Conservation (phyloP, 2,797 vertebrate genomes). For the Cyclopterus lumpus region DNA sequence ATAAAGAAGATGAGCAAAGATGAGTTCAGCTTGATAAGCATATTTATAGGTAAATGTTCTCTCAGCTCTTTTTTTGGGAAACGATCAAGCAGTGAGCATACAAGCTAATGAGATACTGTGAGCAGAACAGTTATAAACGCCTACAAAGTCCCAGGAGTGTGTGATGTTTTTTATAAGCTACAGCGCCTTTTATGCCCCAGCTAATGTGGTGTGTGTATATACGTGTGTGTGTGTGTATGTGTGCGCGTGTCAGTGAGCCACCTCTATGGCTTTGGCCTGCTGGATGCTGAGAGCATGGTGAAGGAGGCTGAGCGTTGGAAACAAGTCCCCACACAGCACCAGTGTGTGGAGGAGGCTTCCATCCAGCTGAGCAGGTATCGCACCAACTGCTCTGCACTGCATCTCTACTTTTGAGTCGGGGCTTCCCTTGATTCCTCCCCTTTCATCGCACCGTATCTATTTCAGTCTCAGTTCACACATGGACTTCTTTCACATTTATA, state of each 20-base stretch:
- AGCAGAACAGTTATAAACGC: conserved; percentile 69
- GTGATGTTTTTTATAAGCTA: conserved; percentile 62
- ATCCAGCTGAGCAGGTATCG: conserved; percentile 90
- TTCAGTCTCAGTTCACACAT: conserved; percentile 54
- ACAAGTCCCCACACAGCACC: conserved; percentile 90
- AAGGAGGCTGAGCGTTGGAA: conserved; percentile 93
- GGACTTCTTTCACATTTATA: conserved; percentile 44
- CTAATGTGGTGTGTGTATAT: conserved; percentile 41
- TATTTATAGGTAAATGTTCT: conserved; percentile 62
- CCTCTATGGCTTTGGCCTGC: conserved; percentile 95
- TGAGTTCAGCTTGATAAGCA: conserved; percentile 36
- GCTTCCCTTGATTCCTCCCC: conserved; percentile 60
- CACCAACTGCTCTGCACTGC: conserved; percentile 14
- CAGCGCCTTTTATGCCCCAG: conserved; percentile 43
- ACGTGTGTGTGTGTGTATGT: conserved; percentile 15
- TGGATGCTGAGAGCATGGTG: conserved; percentile 97
- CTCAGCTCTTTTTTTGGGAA: conserved; percentile 60
- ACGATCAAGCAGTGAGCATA: conserved; percentile 57
- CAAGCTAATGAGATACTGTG: conserved; percentile 67
- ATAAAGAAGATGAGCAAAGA: conserved; percentile 22
- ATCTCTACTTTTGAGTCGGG: conserved; percentile 50
- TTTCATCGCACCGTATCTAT: conserved; percentile 61
- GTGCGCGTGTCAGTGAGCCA: conserved; percentile 89
- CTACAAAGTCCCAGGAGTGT: conserved; percentile 63
- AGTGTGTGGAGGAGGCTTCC: conserved; percentile 89